Percentiles rank a stretch among this genome's conserved stretches.
These are phyloP conservation scores for Latrodectus geometricus DNA, from an alignment of 1,140 invertebrate genomes.

Conservation along the genomic window DNA sequence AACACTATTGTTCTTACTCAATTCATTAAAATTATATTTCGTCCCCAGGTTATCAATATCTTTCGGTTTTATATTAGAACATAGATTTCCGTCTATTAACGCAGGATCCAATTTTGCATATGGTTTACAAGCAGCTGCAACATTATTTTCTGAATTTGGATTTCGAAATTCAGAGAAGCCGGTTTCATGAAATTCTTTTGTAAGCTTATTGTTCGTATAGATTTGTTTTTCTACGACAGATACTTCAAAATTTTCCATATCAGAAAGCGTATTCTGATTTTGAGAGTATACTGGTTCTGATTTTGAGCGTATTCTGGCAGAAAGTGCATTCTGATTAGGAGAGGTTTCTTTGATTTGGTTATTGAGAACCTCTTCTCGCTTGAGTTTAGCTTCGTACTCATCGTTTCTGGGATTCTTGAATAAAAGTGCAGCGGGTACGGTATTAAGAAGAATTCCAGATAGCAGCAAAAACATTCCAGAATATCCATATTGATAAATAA, in stretches of 20 bases:
- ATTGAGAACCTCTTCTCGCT: not conserved
- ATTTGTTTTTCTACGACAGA: not conserved
- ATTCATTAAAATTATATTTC: no score
- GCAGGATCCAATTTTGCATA: no score
- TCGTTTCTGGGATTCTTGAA: not conserved
- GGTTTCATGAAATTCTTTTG: no score
- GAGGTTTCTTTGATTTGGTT: not conserved
- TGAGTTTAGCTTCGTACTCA: not conserved
- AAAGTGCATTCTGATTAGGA: not conserved
- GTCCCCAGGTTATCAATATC: no score
- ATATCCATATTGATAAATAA: not conserved
- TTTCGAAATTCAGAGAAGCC: no score
- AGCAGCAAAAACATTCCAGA: constrained; percentile 27
- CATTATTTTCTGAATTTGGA: no score
- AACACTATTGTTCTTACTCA: not conserved
- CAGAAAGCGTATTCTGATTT: not conserved
- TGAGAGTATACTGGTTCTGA: no score
- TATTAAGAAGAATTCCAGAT: constrained; percentile 11
- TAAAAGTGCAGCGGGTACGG: constrained; percentile 10
- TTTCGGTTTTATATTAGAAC: no score
- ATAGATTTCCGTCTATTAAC: no score
- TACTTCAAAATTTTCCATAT: not conserved
- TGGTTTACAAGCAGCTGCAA: no score
- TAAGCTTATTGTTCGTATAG: not conserved
- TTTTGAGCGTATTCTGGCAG: no score